Base-by-base conservation (phyloP, 2,797 vertebrate genomes). In the Oryzias dopingdopingensis region DNA sequence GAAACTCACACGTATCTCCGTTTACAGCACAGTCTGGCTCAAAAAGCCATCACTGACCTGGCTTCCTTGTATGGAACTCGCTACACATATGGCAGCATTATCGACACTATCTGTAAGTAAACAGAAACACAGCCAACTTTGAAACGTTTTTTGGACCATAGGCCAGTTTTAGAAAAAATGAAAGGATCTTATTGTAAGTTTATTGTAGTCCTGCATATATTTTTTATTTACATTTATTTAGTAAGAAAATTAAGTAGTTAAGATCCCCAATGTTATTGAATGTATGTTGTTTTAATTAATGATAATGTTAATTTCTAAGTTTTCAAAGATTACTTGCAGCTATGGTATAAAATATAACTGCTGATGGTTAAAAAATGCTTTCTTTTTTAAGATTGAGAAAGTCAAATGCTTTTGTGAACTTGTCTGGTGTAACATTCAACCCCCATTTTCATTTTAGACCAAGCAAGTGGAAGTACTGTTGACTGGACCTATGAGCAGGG, bases 401-500 rank as follows among this genome's bases (percentile, higher is more conserved):
- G 10, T 37, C 10, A 37, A 37, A 37, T 37, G 42, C 42, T 43
- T 43, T 26, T 26, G 24, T 29, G 42, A 43, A 12, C 10, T 37
- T 12, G 16, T 44, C n/a, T 44, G 7, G 16, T 43, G 4, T n/a
- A 4, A 16, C 4, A 2, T 10, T 7, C 43, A 18, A 7, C 6
- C 7, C 6, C 22, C n/a, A 50, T 41, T 57, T 48, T 52, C 12
- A 0, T 4, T 41, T 3, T 57, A 99, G 97, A 99, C 64, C 87
- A 86, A 87, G 95, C 96, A 0, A 97, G 95, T 0, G 97, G 96
- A 0, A 46, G 3, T 47, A 94, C 90, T 52, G 4, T 97, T 0
- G 97, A 99, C 92, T 99, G 97, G 97, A 90, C 95, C 23, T 99
- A 99, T 67, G 49, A 90, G 15, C 90, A 95, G 63, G 96, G 95